phyloP scores from a whole-genome alignment of 2,113 vertebrate species.

The Merops nubicus region DNA sequence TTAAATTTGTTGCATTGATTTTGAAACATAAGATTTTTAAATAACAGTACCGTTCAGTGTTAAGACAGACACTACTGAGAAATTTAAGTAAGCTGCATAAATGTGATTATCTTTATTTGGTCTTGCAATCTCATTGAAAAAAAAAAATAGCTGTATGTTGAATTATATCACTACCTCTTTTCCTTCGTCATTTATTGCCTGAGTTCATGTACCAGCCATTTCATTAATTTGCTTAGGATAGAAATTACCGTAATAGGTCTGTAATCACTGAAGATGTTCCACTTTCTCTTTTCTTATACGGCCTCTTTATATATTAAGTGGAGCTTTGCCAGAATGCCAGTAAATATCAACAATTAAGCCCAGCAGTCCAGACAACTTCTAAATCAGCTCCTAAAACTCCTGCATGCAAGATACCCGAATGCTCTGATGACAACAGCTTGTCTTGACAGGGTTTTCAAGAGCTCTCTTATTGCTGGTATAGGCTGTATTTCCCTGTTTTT shows the following conservation, averaged over 20 bases:
- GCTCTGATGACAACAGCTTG: neutral
- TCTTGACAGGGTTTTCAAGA: neutral
- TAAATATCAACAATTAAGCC: constrained; percentile 17
- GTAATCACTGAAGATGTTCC: constrained; percentile 20
- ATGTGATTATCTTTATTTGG: neutral
- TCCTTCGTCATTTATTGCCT: neutral
- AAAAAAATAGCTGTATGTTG: neutral
- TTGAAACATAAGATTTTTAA: neutral
- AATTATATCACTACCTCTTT: neutral
- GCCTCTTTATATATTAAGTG: neutral
- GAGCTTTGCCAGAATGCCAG: neutral
- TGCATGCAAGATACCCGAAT: neutral
- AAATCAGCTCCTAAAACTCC: neutral
- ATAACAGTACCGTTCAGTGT: neutral
- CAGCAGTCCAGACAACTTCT: neutral
- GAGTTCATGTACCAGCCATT: constrained; percentile 2
- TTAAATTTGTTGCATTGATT: neutral
- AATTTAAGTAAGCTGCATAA: neutral
- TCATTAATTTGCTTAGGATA: constrained; percentile 25
- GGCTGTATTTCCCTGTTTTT: neutral
- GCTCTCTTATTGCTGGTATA: neutral
- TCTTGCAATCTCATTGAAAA: neutral
- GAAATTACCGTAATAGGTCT: neutral
- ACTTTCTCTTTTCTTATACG: constrained; percentile 4
- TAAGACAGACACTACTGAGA: neutral